Evolutionary conservation across 2,888 invertebrate species (phyloP), one percentile per base, ranked within the genome.

Genomic region (Fragum sueziense): DNA sequence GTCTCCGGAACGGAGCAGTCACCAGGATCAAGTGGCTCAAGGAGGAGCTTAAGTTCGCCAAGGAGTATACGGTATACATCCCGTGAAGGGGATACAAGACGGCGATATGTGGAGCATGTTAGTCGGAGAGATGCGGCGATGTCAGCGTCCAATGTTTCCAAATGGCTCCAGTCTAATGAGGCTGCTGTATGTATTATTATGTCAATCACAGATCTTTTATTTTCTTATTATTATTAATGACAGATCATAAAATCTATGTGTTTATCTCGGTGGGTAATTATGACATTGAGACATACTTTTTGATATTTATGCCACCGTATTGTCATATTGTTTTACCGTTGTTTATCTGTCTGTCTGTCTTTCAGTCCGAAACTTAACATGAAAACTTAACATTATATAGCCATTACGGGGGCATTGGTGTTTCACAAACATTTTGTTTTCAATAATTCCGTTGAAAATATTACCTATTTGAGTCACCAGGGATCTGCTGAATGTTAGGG

Each of bases 121-220:
- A 65, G 65, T 41, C 41, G 65, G 22, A 37, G 41, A 20, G 65
- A 65, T 41, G 61, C 29, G 14, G 37, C 65, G 1, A 33, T 62
- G 31, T 20, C n/a, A 29, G n/a, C 62, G n/a, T 33, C 62, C 2
- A 62, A 62, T n/a, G 34, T 33, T 1, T 29, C 33, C 31, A 33
- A 29, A 62, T 62, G 62, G 62, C 33, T 62, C 3, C 62, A 62
- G 11, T 25, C n/a, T 9, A 33, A 22, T n/a, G 62, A 65, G 41
- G 4, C 25, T 4, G 2, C 27, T 41, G 65, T 65, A 65, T 65
- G 65, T 65, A 65, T 61, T 9, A n/a, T 20, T 33, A 6, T 61
- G 33, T 22, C 25, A n/a, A n/a, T n/a, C n/a, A n/a, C n/a, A n/a
- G n/a, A n/a, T n/a, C n/a, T n/a, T n/a, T n/a, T n/a, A n/a, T n/a